Evolutionary conservation across 35 echinoderm and acorn worm species (phyloP).

Genomic region (Amphiura filiformis): DNA sequence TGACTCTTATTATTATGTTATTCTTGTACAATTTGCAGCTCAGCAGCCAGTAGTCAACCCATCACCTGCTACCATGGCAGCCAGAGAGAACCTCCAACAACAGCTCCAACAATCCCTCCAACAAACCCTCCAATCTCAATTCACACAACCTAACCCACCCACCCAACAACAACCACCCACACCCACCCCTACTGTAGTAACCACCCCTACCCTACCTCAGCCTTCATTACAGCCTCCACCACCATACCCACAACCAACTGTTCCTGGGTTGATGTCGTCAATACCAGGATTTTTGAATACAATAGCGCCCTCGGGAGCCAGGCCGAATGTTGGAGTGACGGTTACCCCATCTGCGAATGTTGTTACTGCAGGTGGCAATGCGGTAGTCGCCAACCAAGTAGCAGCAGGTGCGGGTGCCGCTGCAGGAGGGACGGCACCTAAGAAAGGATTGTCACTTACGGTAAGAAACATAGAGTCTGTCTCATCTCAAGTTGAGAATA

Average conservation of each 20-base stretch:
- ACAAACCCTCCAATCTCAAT: conserved; percentile 36
- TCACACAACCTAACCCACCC: conserved; percentile 6
- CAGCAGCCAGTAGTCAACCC: too few relatives aligned
- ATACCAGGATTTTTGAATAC: not conserved
- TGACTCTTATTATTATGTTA: too few relatives aligned
- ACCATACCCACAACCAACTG: conserved; percentile 30
- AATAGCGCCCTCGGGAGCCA: conserved; percentile 27
- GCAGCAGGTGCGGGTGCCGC: not conserved
- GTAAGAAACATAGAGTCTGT: conserved; percentile 64
- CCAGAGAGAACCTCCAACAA: conserved; percentile 75
- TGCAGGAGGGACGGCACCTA: conserved; percentile 21
- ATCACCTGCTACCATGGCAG: conserved; percentile 61
- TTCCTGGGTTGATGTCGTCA: not conserved
- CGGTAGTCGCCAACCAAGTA: not conserved
- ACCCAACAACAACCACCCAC: conserved; percentile 37
- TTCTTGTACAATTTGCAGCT: too few relatives aligned
- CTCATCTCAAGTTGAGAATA: too few relatives aligned
- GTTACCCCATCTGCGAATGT: not conserved
- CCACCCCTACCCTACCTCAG: conserved; percentile 20
- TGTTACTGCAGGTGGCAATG: not conserved
- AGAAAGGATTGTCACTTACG: conserved; percentile 89
- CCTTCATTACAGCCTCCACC: conserved; percentile 1
- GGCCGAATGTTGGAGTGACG: not conserved
- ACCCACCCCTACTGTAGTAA: conserved; percentile 17
- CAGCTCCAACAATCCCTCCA: conserved; percentile 35